phyloP scores from a whole-genome alignment of 2,113 vertebrate species.

The Syrrhaptes paradoxus region DNA sequence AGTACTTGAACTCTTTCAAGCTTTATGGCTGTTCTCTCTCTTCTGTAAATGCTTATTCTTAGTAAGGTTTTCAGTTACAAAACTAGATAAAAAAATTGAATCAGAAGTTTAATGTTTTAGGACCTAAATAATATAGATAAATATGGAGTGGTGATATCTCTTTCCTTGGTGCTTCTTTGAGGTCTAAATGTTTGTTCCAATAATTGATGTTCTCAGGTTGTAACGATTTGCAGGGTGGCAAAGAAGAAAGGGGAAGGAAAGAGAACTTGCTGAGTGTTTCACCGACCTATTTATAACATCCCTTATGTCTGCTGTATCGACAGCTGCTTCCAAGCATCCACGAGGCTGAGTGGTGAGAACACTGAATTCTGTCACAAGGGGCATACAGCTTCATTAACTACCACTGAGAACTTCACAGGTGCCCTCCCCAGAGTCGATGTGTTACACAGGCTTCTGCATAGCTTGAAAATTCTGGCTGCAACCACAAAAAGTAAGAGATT shows the following conservation, averaged over 20 bases:
- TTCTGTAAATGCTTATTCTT: not conserved
- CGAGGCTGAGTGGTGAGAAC: not conserved
- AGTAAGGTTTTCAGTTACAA: not conserved
- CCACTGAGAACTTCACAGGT: not conserved
- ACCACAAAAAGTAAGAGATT: not conserved
- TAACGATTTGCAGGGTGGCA: not conserved
- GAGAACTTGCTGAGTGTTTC: not conserved
- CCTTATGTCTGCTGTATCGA: accelerated
- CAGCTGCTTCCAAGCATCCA: not conserved
- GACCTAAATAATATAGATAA: not conserved
- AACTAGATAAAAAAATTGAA: not conserved
- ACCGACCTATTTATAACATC: not conserved
- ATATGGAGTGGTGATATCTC: not conserved
- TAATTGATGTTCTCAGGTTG: not conserved
- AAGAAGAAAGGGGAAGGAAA: not conserved
- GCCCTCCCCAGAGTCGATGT: not conserved
- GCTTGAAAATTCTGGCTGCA: not conserved
- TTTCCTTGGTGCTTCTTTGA: not conserved
- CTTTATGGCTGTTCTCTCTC: not conserved
- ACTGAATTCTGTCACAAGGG: not conserved
- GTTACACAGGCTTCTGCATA: not conserved
- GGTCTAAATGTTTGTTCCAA: not conserved
- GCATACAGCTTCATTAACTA: not conserved
- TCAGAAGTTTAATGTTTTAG: not conserved
- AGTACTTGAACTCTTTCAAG: not conserved